Base-by-base conservation (phyloP, 1,140 invertebrate species). In the Chrysoperla carnea region DNA sequence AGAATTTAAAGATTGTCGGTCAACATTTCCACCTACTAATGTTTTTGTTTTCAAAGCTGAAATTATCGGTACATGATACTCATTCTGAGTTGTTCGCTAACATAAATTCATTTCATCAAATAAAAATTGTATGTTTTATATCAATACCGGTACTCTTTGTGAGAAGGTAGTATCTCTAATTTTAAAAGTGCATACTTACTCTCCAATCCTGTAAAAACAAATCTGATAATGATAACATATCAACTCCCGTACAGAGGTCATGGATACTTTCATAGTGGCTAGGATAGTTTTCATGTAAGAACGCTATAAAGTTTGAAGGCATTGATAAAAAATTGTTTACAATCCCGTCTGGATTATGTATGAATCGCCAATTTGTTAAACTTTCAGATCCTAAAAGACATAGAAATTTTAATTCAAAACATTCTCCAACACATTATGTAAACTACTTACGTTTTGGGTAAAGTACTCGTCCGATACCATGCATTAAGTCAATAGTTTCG, bases 271-370 rank as follows among this genome's bases (percentile, higher is more conserved):
- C 62, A 46, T 81, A 81, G 47, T 80, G 80, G 36, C 72, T 70
- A 23, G 80, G 52, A 58, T 81, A 84, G 64, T 84, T 84, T 50
- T 81, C 77, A 51, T 77, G 71, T 6, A 84, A 57, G 51, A 83
- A 81, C 40, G 69, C 66, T 0, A 74, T 56, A 56, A 81, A 80
- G 8, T 66, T 69, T 42, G 51, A 64, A 0, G 78, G 71, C 43
- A 78, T 72, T 6, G 69, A 70, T 17, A 64, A 54, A 52, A 83
- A 80, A 45, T 69, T 69, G 40, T 73, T 69, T 7, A 76, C 67
- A 39, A 82, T 61, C 43, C 73, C 69, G 47, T 73, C 69, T 9
- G 81, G 73, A 46, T 70, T 59, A 51, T 81, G 73, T 13, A 65
- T 59, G 40, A 83, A 67, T 46, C 57, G 64, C 54, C 49, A 53